These are phyloP conservation scores for Ageneiosus marmoratus DNA, from an alignment of 2,113 vertebrate species.

Conservation along the genomic window DNA sequence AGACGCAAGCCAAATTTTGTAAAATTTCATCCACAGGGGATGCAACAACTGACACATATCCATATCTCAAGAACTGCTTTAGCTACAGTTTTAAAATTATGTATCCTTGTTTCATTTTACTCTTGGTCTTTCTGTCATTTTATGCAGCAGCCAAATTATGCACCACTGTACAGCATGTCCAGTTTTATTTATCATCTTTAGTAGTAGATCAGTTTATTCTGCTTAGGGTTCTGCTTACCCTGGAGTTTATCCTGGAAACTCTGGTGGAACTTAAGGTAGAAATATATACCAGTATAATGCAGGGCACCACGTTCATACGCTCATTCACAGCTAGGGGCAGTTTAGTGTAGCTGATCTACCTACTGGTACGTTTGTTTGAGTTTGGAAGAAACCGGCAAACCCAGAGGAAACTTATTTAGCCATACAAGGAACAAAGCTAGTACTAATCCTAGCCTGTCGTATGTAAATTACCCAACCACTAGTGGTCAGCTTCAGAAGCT, in stretches of 20 bases:
- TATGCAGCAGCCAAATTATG: too few species aligned
- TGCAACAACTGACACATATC: too few species aligned
- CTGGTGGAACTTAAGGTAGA: not conserved
- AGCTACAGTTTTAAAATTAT: too few species aligned
- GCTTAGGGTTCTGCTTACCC: not conserved
- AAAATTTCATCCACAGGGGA: too few species aligned
- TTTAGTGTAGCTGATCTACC: not conserved
- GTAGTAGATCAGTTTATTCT: not conserved
- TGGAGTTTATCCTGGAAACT: not conserved
- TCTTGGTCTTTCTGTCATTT: too few species aligned
- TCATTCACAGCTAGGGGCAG: not conserved
- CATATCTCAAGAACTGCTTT: too few species aligned
- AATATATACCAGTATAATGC: not conserved
- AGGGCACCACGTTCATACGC: not conserved
- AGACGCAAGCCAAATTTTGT: too few species aligned
- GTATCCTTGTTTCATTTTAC: too few species aligned
- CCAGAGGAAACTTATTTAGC: not conserved
- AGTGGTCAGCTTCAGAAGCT: not conserved
- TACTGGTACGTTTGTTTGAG: not conserved
- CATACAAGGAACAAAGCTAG: not conserved
- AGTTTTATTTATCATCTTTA: not conserved
- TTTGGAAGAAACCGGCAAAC: not conserved
- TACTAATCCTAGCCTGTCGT: too few species aligned
- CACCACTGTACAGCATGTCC: too few species aligned
- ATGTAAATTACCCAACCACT: too few species aligned